phyloP scores from a whole-genome alignment of 2,797 vertebrate species.

The Amazona finschi region DNA sequence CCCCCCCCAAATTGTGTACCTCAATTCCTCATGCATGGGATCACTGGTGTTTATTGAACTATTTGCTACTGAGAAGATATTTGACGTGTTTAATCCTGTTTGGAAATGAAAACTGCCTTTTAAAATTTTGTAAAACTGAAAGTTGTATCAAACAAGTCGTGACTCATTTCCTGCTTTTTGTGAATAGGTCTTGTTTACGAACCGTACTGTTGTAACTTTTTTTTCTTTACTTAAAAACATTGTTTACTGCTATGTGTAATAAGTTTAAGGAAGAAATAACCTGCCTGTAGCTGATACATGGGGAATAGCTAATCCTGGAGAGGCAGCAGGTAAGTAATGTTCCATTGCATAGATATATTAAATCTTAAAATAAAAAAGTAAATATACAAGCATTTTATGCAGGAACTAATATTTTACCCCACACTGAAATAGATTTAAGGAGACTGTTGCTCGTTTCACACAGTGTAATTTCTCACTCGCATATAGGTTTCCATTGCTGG shows the following conservation, averaged over 20 bases:
- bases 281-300: constrained; percentile 65
- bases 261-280: constrained; percentile 62
- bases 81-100: constrained; percentile 68
- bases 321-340: constrained; percentile 78
- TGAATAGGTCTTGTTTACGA: constrained; percentile 64
- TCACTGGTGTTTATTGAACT: constrained; percentile 67
- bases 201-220: constrained; percentile 60
- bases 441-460: constrained; percentile 32
- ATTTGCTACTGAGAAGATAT: constrained; percentile 63
- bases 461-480: constrained; percentile 29
- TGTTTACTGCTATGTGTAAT: constrained; percentile 63
- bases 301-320: constrained; percentile 70
- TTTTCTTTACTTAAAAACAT: constrained; percentile 56
- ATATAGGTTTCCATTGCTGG: constrained; percentile 62
- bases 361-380: constrained; percentile 29
- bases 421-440: constrained; percentile 30
- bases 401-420: constrained; percentile 65
- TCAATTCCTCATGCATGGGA: constrained; percentile 58
- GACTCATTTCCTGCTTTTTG: constrained; percentile 62
- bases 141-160: constrained; percentile 58
- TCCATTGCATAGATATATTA: constrained; percentile 48
- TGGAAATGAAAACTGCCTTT: constrained; percentile 68
- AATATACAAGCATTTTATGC: constrained; percentile 51
- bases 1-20: constrained; percentile 42
- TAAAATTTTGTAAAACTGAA: constrained; percentile 66